A percentile compares a stretch with the other conserved stretches of the same genome.
Conservation (phyloP, 2,888 invertebrate species). For the Taphrorychus bicolor region DNA sequence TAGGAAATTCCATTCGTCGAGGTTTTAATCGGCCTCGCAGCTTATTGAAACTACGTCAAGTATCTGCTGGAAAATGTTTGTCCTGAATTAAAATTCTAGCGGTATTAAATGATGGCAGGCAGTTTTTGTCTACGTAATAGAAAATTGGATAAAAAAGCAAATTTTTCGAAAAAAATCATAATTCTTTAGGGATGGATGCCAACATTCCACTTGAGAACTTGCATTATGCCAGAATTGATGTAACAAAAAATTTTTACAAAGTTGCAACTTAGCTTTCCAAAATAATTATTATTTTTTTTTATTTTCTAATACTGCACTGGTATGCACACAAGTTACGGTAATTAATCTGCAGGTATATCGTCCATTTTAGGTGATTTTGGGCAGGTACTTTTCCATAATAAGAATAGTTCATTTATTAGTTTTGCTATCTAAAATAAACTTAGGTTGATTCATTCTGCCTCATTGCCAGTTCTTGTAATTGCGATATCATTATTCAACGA, state of each 20-base stretch:
- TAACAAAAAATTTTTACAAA: background rate
- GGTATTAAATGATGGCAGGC: constrained; percentile 2
- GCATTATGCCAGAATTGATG: background rate
- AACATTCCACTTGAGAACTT: background rate
- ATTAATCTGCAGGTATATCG: no score
- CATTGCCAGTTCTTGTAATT: no score
- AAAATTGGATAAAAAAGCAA: background rate
- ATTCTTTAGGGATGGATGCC: background rate
- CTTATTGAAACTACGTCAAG: constrained; percentile 1
- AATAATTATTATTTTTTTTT: no score
- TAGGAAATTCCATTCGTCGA: background rate
- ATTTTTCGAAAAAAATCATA: background rate
- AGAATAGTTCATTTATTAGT: no score
- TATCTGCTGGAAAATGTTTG: background rate
- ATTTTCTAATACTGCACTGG: no score
- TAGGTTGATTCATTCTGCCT: no score
- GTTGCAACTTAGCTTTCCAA: background rate
- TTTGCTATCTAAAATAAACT: no score
- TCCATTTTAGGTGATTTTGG: no score
- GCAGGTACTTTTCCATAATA: no score
- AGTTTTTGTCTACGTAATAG: background rate
- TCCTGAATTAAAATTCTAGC: background rate
- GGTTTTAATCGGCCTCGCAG: background rate
- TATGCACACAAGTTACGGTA: no score
- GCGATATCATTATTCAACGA: no score